Conservation (phyloP, 1,140 invertebrate genomes). For the Microplitis demolitor region DNA sequence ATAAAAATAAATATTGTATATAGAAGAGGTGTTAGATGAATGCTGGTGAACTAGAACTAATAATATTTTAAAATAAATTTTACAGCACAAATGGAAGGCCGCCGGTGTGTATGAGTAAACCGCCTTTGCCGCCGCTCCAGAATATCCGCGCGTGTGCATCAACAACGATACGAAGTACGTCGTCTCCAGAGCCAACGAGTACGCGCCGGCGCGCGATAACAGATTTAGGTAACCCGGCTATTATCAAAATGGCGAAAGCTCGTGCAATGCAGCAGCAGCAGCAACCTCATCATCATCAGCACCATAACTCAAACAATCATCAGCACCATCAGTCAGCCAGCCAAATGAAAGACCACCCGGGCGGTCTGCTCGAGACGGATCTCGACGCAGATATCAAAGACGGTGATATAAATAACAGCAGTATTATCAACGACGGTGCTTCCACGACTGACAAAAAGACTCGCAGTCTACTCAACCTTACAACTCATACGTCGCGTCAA, state of each 20-base stretch:
- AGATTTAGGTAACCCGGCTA: constrained; percentile 58
- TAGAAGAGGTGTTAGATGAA: too few relatives aligned
- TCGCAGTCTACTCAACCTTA: constrained; percentile 78
- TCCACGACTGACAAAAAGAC: constrained; percentile 69
- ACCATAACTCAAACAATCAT: neutral
- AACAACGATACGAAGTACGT: constrained; percentile 42
- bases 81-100: constrained; percentile 53
- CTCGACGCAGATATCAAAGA: constrained; percentile 68
- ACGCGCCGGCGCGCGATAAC: constrained; percentile 60
- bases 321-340: constrained; percentile 20
- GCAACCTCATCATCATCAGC: constrained; percentile 24
- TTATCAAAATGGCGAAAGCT: constrained; percentile 61
- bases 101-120: constrained; percentile 56
- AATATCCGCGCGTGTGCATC: constrained; percentile 37
- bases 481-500: constrained; percentile 62
- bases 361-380: constrained; percentile 84
- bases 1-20: too few relatives aligned
- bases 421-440: constrained; percentile 56
- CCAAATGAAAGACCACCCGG: constrained; percentile 48
- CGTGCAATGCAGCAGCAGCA: constrained; percentile 54
- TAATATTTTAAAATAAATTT: neutral
- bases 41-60: too few relatives aligned
- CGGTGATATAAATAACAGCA: constrained; percentile 26
- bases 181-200: constrained; percentile 33
- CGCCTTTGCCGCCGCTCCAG: constrained; percentile 56